Evolutionary conservation across 2,888 invertebrate species (phyloP).

Genomic region (Ennomos erosarius): DNA sequence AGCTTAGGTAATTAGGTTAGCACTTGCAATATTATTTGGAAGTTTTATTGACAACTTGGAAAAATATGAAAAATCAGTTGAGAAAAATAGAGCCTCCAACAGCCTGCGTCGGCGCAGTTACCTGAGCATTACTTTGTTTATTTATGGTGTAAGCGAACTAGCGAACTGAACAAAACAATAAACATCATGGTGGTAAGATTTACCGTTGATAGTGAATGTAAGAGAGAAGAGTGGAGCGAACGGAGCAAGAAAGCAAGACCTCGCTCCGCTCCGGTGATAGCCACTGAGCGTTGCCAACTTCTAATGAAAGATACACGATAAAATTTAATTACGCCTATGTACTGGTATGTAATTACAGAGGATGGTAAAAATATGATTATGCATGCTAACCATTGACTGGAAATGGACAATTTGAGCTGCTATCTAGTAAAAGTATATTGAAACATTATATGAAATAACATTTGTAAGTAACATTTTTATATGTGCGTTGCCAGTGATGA

Average conservation of each 20-base stretch:
- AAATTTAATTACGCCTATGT: conserved; percentile 72
- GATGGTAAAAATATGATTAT: conserved; percentile 55
- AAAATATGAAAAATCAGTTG: conserved; percentile 18
- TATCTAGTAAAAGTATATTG: too few species aligned
- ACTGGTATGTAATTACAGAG: conserved; percentile 51
- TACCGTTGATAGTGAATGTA: conserved; percentile 67
- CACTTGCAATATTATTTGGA: background rate
- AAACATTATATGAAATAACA: too few species aligned
- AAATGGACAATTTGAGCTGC: conserved; percentile 66
- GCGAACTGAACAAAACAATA: conserved; percentile 55
- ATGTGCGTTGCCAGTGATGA: too few species aligned
- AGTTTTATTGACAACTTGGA: conserved; percentile 4
- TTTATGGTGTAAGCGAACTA: conserved; percentile 32
- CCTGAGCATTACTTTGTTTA: conserved; percentile 25
- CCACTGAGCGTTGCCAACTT: conserved; percentile 60
- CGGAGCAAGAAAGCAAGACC: conserved; percentile 70
- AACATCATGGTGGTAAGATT: conserved; percentile 62
- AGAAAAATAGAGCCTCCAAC: conserved; percentile 18
- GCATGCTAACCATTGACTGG: conserved; percentile 56
- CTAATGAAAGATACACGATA: conserved; percentile 73
- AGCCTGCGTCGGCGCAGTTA: conserved; percentile 10
- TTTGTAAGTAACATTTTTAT: too few species aligned
- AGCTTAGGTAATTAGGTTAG: background rate
- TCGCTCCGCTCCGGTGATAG: conserved; percentile 60
- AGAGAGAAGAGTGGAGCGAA: conserved; percentile 38